Base-by-base conservation (phyloP, 2,888 invertebrate genomes). In the Tiliacea citrago region DNA sequence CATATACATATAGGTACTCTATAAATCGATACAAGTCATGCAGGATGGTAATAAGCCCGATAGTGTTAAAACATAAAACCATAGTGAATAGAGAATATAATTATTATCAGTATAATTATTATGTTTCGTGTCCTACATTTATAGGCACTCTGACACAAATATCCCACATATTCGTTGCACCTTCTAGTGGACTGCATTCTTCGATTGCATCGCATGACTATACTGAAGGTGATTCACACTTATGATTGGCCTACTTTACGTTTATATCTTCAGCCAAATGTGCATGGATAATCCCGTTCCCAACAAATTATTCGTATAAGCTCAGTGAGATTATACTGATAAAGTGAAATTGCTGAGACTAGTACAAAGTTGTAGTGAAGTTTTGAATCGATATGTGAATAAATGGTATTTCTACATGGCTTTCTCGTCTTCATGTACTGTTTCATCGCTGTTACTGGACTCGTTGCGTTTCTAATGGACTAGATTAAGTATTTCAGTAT, bases 231-330 rank as follows among this genome's bases (percentile, higher is more conserved):
- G 85, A 89, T 89, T 89, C 86, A 86, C 82, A 82, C 83, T 86
- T 77, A 84, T 84, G 81, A 78, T 81, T 84, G 83, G 78, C 82
- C 85, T 88, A 85, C 86, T 89, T 89, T 89, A 86, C 83, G 86
- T 83, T 88, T 86, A 90, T 86, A 83, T 82, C 83, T 86, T 55
- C 71, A 83, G 83, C 79, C 77, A 80, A 89, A 88, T 86, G 85
- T 81, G 82, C 74, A 77, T 71, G 80, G 76, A 85, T 86, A 84
- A 83, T 85, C 79, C 79, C 70, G 65, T 85, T 82, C 74, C 71
- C 78, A 75, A 81, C 79, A 84, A 80, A 84, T 84, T 80, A 69
- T 77, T 77, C 62, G 78, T 81, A 78, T 77, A 69, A 79, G 73
- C 80, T 87, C 77, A 74, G 68, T 75, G 68, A 84, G 78, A 78